Evolutionary conservation across 2,113 vertebrate species (phyloP).

Genomic region (Lipotes vexillifer): DNA sequence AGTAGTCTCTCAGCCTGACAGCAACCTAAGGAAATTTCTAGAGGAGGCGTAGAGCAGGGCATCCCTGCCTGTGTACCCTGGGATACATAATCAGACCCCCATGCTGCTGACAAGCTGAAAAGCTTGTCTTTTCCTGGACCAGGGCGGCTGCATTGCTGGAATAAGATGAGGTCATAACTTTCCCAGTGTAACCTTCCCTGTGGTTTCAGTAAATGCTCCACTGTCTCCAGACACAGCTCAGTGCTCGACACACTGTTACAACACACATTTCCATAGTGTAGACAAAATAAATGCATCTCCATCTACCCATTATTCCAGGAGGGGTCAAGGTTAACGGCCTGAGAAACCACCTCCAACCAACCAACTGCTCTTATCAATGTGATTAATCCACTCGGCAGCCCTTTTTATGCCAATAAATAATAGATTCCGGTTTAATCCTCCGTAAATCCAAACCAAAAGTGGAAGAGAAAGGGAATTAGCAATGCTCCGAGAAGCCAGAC

Average conservation of each 20-base stretch:
- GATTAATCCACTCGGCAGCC: slow-evolving; percentile 8
- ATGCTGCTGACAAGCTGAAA: not conserved
- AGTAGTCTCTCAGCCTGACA: not conserved
- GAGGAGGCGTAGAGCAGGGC: not conserved
- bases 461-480: not conserved
- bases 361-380: slow-evolving; percentile 8
- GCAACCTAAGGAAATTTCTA: not conserved
- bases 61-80: not conserved
- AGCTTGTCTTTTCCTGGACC: slow-evolving; percentile 30
- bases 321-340: slow-evolving; percentile 27
- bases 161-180: slow-evolving; percentile 68
- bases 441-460: not conserved
- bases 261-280: not conserved
- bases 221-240: slow-evolving; percentile 42
- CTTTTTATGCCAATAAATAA: slow-evolving; percentile 25
- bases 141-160: slow-evolving; percentile 34
- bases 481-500: not conserved
- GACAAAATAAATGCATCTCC: slow-evolving; percentile 16
- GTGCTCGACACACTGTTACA: not conserved
- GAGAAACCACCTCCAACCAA: slow-evolving; percentile 32
- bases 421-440: slow-evolving; percentile 7
- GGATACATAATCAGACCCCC: not conserved
- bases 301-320: slow-evolving; percentile 24
- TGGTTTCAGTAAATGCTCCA: slow-evolving; percentile 54
- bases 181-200: slow-evolving; percentile 43